phyloP scores from a whole-genome alignment of 2,797 vertebrate species.

The Microctenopoma lineatum region DNA sequence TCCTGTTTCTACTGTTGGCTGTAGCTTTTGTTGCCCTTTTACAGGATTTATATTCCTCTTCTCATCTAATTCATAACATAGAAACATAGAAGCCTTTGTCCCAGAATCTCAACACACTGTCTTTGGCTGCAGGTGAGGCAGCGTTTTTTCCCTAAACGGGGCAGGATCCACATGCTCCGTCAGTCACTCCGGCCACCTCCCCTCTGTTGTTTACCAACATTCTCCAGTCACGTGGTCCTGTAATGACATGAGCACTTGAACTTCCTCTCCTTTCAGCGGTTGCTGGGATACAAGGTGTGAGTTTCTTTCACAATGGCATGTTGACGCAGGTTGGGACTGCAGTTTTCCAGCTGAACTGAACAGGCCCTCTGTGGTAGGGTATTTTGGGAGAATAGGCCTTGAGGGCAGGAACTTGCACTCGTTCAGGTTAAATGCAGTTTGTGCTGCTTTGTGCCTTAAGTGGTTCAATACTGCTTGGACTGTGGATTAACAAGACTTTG shows the following conservation, averaged over 20 bases:
- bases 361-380: slow-evolving; percentile 22
- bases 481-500: not conserved
- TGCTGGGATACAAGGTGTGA: slow-evolving; percentile 73
- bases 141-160: too few species aligned
- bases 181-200: not conserved
- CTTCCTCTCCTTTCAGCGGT: slow-evolving; percentile 61
- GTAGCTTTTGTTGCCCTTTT: too few species aligned
- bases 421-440: slow-evolving; percentile 23
- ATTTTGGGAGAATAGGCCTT: slow-evolving; percentile 51
- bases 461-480: not conserved
- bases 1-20: too few species aligned
- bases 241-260: slow-evolving; percentile 54
- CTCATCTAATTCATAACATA: too few species aligned
- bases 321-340: slow-evolving; percentile 69
- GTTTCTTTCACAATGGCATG: slow-evolving; percentile 69
- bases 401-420: slow-evolving; percentile 60
- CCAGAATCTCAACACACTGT: too few species aligned
- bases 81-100: too few species aligned
- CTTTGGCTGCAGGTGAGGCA: too few species aligned
- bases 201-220: slow-evolving; percentile 73
- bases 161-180: slow-evolving; percentile 4
- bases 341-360: slow-evolving; percentile 49
- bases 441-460: slow-evolving; percentile 15
- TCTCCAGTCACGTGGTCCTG: slow-evolving; percentile 64
- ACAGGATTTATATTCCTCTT: too few species aligned